These are phyloP conservation scores for Margaritifera margaritifera DNA, from an alignment of 2,888 invertebrate genomes.

Conservation along the genomic window DNA sequence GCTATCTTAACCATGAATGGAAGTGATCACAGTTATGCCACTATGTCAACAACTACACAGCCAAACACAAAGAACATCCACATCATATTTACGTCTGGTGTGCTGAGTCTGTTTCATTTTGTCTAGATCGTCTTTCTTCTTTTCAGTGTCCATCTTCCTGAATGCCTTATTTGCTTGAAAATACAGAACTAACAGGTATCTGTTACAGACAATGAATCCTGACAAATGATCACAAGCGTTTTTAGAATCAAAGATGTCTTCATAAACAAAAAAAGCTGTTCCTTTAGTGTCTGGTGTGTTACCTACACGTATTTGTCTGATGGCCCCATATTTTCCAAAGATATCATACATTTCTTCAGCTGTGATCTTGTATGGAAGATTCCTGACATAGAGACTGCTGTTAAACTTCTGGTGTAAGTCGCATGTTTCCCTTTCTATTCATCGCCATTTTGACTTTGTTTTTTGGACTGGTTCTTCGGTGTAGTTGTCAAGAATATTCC, in stretches of 20 bases:
- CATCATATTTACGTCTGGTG: slow-evolving; percentile 63
- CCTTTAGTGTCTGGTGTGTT: slow-evolving; percentile 98
- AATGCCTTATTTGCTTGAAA: slow-evolving; percentile 90
- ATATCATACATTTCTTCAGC: slow-evolving; percentile 99
- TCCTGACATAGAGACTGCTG: slow-evolving; percentile 94
- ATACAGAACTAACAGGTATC: slow-evolving; percentile 97
- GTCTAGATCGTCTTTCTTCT: slow-evolving; percentile 81
- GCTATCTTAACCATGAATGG: no score
- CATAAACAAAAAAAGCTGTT: slow-evolving; percentile 99
- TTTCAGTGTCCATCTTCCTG: slow-evolving; percentile 93
- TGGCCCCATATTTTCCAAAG: slow-evolving; percentile 99
- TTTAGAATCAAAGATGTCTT: slow-evolving; percentile 99
- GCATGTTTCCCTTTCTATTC: no score
- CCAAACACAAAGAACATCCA: no score
- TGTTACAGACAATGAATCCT: slow-evolving; percentile 98
- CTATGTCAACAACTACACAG: no score
- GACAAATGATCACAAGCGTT: slow-evolving; percentile 99
- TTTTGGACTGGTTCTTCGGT: no score
- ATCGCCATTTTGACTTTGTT: no score
- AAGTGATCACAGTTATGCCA: no score
- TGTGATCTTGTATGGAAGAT: slow-evolving; percentile 98
- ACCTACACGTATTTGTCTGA: slow-evolving; percentile 96
- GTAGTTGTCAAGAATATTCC: no score
- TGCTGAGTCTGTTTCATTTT: slow-evolving; percentile 90
- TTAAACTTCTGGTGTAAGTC: slow-evolving; percentile 99